Evolutionary conservation across 2,113 vertebrate genomes (phyloP).

Genomic region (Pedetes capensis): DNA sequence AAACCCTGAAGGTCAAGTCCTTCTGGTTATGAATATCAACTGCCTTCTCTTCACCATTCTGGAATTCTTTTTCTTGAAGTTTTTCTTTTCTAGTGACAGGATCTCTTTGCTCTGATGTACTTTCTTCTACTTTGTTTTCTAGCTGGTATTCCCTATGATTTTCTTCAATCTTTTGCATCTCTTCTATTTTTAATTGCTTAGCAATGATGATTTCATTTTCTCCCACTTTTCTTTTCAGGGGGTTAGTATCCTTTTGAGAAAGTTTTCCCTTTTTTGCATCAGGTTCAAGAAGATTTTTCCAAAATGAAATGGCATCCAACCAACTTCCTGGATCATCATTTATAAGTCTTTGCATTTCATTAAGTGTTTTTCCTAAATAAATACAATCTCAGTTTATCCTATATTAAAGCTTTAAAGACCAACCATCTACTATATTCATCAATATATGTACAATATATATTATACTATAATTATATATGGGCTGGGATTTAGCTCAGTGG

Average conservation of each 20-base stretch:
- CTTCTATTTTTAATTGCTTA: slow-evolving; percentile 76
- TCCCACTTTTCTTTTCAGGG: slow-evolving; percentile 78
- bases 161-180: not conserved
- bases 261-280: not conserved
- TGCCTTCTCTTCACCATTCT: not conserved
- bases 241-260: not conserved
- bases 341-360: slow-evolving; percentile 79
- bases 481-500: too few relatives aligned
- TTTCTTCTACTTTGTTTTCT: not conserved
- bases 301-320: slow-evolving; percentile 75
- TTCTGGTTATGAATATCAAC: accelerated
- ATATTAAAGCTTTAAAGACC: not conserved
- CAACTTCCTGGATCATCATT: slow-evolving; percentile 76
- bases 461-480: too few relatives aligned
- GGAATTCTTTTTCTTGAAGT: not conserved
- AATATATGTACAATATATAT: too few relatives aligned
- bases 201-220: not conserved
- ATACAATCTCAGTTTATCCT: slow-evolving; percentile 32
- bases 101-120: not conserved
- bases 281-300: slow-evolving; percentile 76
- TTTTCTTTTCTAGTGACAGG: not conserved
- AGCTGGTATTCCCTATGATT: not conserved
- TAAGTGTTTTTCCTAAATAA: slow-evolving; percentile 80
- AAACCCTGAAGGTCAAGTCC: slow-evolving; percentile 88
- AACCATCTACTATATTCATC: not conserved